Percentiles rank a stretch among this genome's conserved stretches.
Evolutionary conservation across 1,140 invertebrate genomes (phyloP).

Genomic region (Caenorhabditis remanei): DNA sequence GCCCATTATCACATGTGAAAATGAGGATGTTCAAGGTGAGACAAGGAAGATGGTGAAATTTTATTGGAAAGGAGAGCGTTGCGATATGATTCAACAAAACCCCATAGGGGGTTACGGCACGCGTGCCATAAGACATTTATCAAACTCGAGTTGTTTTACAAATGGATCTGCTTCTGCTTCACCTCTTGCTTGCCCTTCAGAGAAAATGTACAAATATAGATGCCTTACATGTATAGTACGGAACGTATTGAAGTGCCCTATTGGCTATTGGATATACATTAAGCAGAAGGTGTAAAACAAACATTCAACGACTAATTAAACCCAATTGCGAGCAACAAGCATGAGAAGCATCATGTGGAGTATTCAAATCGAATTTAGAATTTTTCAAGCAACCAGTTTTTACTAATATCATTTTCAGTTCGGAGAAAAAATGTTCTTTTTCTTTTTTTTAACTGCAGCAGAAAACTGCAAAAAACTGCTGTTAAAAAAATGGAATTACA

Average conservation of each 20-base stretch:
- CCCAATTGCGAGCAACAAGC: not conserved
- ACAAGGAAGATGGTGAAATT: conserved; percentile 2
- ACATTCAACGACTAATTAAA: conserved; percentile 12
- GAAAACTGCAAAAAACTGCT: too few species aligned
- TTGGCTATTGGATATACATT: conserved; percentile 34
- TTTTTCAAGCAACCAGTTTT: too few species aligned
- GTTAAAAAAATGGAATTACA: too few species aligned
- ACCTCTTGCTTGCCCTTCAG: not conserved
- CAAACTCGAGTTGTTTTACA: conserved; percentile 46
- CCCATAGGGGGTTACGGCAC: not conserved
- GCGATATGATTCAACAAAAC: conserved; percentile 25
- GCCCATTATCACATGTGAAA: conserved; percentile 44
- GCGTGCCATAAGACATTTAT: not conserved
- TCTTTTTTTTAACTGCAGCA: too few species aligned
- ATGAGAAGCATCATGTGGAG: too few species aligned
- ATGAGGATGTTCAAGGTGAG: conserved; percentile 47
- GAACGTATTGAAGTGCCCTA: not conserved
- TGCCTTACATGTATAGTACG: not conserved
- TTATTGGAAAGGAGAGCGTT: not conserved
- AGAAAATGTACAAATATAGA: conserved; percentile 4
- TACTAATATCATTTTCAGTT: too few species aligned
- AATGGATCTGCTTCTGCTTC: not conserved
- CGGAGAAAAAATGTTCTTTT: too few species aligned
- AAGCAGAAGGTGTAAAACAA: conserved; percentile 50
- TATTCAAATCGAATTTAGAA: too few species aligned